A percentile compares a stretch with the other conserved stretches of the same genome.
Conservation (phyloP, 2,113 vertebrate genomes). For the Miniopterus natalensis region DNA sequence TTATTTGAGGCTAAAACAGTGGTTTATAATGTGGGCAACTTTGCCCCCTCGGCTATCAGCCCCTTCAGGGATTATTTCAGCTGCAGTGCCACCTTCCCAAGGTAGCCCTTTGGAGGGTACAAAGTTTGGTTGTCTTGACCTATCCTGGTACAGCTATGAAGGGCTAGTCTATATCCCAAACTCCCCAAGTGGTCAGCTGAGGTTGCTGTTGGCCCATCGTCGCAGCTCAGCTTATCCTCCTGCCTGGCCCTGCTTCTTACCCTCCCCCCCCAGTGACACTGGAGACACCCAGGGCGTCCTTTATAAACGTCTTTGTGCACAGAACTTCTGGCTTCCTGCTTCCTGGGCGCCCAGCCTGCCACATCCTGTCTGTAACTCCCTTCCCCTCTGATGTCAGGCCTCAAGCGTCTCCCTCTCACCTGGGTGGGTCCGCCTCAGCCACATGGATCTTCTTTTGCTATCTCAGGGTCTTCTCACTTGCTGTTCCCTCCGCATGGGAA, state of each 20-base stretch:
- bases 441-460: background rate
- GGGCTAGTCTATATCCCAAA: background rate
- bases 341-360: background rate
- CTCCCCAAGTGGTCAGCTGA: background rate
- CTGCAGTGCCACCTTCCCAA: background rate
- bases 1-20: background rate
- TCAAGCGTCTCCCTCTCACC: background rate
- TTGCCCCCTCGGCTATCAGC: background rate
- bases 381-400: background rate
- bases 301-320: background rate
- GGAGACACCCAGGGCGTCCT: background rate
- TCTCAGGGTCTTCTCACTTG: background rate
- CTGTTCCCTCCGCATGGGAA: background rate
- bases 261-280: background rate
- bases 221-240: too few species aligned
- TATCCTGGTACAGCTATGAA: background rate
- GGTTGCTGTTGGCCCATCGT: background rate
- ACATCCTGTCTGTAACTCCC: background rate
- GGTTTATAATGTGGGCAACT: background rate
- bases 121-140: background rate
- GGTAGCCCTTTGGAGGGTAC: background rate
- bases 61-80: background rate
- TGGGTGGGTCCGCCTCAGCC: background rate
- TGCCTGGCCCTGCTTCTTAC: background rate
- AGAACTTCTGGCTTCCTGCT: background rate